A percentile compares a stretch with the other conserved stretches of the same genome.
These are phyloP conservation scores for Ctenopoma kingsleyae DNA, from an alignment of 2,797 vertebrate species.

Conservation along the genomic window DNA sequence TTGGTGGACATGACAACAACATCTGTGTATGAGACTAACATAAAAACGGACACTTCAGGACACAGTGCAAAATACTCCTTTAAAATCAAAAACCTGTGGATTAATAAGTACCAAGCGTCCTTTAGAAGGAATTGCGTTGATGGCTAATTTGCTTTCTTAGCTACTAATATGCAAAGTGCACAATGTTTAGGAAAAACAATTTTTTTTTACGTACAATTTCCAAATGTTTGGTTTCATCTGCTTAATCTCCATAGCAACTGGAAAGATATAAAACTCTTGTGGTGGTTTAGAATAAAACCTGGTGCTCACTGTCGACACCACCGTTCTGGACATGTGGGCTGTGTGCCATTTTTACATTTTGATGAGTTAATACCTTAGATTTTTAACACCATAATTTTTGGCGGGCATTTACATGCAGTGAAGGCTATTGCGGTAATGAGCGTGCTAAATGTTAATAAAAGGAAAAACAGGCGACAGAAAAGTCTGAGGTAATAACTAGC, in stretches of 20 bases:
- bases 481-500: conserved; percentile 76
- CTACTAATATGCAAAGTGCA: conserved; percentile 79
- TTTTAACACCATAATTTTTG: conserved; percentile 32
- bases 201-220: conserved; percentile 58
- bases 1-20: conserved; percentile 57
- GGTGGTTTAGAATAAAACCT: conserved; percentile 41
- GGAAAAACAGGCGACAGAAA: conserved; percentile 44
- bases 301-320: conserved; percentile 3
- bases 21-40: conserved; percentile 49
- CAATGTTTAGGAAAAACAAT: conserved; percentile 62
- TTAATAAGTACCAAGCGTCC: conserved; percentile 61
- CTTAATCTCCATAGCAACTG: conserved; percentile 83
- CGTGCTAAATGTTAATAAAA: conserved; percentile 53
- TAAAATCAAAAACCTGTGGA: conserved; percentile 63
- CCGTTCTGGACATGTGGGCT: conserved; percentile 28
- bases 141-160: conserved; percentile 69
- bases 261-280: conserved; percentile 69
- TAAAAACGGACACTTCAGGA: conserved; percentile 57
- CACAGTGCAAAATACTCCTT: conserved; percentile 79
- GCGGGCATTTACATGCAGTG: conserved; percentile 61
- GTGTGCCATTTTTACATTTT: conserved; percentile 47
- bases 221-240: conserved; percentile 82
- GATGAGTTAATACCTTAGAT: conserved; percentile 39
- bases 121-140: conserved; percentile 54
- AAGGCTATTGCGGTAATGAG: conserved; percentile 65